These are phyloP conservation scores for Himantopus leucocephalus DNA, from an alignment of 2,113 vertebrate species.

Conservation along the genomic window DNA sequence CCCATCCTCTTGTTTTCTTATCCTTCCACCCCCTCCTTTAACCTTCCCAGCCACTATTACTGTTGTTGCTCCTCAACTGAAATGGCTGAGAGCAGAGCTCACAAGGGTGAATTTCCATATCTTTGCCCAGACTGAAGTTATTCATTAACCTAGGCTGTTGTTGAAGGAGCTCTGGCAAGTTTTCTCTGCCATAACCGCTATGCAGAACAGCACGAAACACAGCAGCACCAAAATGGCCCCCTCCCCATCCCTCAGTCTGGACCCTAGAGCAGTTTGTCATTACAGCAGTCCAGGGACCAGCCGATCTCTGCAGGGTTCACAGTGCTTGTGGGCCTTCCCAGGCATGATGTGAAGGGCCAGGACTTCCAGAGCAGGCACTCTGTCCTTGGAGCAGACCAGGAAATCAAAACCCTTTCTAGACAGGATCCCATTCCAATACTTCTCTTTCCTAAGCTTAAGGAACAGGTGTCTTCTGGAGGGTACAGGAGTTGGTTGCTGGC, in stretches of 20 bases:
- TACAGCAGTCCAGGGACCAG: fast-evolving
- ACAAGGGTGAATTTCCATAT: background rate
- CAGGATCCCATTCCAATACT: background rate
- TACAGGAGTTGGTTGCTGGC: background rate
- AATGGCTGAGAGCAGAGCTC: background rate
- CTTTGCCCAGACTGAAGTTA: background rate
- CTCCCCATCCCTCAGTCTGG: background rate
- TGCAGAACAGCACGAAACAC: background rate
- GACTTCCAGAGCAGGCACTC: background rate
- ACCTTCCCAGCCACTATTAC: fast-evolving
- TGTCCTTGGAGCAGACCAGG: background rate
- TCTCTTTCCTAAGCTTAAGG: background rate
- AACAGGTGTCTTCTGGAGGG: background rate
- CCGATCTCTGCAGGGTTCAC: background rate
- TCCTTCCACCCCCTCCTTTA: background rate
- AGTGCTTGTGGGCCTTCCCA: background rate
- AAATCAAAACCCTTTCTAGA: background rate
- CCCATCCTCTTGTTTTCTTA: background rate
- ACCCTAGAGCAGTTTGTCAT: background rate
- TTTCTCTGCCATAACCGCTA: background rate
- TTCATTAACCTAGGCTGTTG: background rate
- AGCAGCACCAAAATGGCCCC: background rate
- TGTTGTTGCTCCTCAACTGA: background rate
- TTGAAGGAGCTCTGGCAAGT: background rate
- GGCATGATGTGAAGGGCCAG: background rate